These are phyloP conservation scores for Drosophila erecta DNA, from an alignment of 1,140 invertebrate species.

Conservation along the genomic window DNA sequence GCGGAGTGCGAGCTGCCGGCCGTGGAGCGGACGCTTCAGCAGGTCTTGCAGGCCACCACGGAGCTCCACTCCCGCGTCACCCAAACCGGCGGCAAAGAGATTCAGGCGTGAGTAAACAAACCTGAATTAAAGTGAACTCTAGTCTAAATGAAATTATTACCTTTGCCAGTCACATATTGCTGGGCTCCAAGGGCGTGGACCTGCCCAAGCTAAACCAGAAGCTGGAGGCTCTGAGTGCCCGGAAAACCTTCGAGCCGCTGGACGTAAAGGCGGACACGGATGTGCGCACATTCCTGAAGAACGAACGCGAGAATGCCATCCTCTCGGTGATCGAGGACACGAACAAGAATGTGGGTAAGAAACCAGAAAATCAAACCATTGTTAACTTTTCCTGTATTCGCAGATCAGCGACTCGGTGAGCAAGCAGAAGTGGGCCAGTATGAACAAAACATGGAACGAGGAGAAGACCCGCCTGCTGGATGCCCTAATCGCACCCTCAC, in stretches of 20 bases:
- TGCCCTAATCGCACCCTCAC: constrained; percentile 93
- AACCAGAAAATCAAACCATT: not conserved
- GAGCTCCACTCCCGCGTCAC: constrained; percentile 94
- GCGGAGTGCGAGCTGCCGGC: constrained; percentile 92
- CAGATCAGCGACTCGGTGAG: constrained; percentile 89
- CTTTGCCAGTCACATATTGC: constrained; percentile 90
- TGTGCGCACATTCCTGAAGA: constrained; percentile 91
- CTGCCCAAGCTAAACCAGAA: constrained; percentile 96
- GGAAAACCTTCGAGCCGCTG: constrained; percentile 94
- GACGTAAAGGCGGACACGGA: constrained; percentile 96
- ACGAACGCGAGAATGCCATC: constrained; percentile 97
- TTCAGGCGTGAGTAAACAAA: constrained; percentile 92
- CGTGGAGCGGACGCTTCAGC: constrained; percentile 95
- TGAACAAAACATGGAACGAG: constrained; percentile 94
- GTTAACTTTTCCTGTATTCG: constrained; percentile 45
- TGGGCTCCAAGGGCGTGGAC: constrained; percentile 96
- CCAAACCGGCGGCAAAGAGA: constrained; percentile 93
- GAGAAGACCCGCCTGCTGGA: constrained; percentile 95
- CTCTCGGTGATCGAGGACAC: constrained; percentile 96
- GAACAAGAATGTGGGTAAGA: constrained; percentile 89
- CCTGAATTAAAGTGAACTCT: not conserved
- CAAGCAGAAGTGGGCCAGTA: constrained; percentile 92
- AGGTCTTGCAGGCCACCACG: constrained; percentile 96
- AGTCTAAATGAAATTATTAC: not conserved
- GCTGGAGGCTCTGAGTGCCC: constrained; percentile 93